Conservation (phyloP, 2,888 invertebrate species). For the Caenorhabditis sp. region DNA sequence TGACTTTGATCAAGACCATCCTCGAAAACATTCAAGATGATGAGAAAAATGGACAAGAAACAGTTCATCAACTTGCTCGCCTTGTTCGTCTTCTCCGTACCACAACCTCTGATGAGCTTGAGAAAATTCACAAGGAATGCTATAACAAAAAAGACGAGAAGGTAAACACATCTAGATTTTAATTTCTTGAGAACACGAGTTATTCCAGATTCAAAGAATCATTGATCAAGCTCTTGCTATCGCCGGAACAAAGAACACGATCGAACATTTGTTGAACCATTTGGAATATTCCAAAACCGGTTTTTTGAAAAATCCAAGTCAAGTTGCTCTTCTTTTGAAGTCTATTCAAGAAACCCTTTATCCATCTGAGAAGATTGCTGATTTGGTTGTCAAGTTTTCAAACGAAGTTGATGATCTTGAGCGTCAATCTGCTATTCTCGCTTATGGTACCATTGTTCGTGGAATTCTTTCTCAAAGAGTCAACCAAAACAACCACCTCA, state of each 20-base stretch:
- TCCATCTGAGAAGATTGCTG: constrained; percentile 40
- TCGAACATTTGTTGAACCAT: constrained; percentile 45
- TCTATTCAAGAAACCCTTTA: constrained; percentile 48
- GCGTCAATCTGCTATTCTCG: constrained; percentile 50
- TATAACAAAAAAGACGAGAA: constrained; percentile 26
- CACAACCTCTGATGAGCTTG: constrained; percentile 52
- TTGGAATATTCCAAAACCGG: too few relatives aligned
- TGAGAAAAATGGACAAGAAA: constrained; percentile 42
- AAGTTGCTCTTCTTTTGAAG: constrained; percentile 44
- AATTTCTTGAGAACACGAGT: constrained; percentile 5
- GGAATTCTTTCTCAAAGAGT: constrained; percentile 28
- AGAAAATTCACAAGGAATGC: constrained; percentile 42
- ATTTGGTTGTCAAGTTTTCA: constrained; percentile 30
- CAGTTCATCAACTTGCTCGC: constrained; percentile 43
- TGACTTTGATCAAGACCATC: constrained; percentile 21
- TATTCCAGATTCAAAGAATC: constrained; percentile 38
- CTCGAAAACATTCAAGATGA: constrained; percentile 36
- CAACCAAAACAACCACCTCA: constrained; percentile 2
- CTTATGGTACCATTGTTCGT: constrained; percentile 38
- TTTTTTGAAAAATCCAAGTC: constrained; percentile 18
- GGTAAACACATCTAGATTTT: constrained; percentile 5
- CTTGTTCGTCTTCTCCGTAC: constrained; percentile 58
- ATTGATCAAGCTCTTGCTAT: constrained; percentile 49
- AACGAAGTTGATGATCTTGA: constrained; percentile 18
- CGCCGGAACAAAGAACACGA: constrained; percentile 53